Conservation (phyloP, 1,140 invertebrate species). For the Hesperophylax magnus region DNA sequence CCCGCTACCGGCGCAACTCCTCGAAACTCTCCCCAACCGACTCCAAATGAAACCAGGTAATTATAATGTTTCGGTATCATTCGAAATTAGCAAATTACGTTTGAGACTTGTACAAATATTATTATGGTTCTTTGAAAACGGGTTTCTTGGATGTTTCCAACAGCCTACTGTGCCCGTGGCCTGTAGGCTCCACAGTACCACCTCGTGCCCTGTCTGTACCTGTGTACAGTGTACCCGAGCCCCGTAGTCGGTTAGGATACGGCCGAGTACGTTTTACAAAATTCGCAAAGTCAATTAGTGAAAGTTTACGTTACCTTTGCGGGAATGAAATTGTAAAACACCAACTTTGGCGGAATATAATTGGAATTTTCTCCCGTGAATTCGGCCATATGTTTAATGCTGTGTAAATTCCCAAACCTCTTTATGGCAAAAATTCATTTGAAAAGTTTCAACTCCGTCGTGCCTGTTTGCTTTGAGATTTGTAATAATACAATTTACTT, state of each 20-base stretch:
- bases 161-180: no score
- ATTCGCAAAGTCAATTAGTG: constrained; percentile 28
- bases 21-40: not conserved
- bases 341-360: not conserved
- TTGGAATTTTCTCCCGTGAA: constrained; percentile 24
- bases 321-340: constrained; percentile 22
- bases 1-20: not conserved
- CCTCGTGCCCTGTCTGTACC: no score
- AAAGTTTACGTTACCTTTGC: constrained; percentile 33
- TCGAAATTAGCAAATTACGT: constrained; percentile 27
- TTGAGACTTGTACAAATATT: constrained; percentile 33
- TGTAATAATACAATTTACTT: no score
- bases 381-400: constrained; percentile 13
- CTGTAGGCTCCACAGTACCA: no score
- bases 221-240: no score
- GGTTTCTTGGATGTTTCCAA: not conserved
- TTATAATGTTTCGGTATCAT: constrained; percentile 33
- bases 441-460: no score
- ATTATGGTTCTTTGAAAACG: constrained; percentile 11
- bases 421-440: constrained; percentile 1
- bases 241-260: no score
- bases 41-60: constrained; percentile 20
- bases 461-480: no score
- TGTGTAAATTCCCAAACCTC: not conserved
- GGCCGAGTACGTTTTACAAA: constrained; percentile 8